Conservation (phyloP, 2,888 invertebrate genomes). For the Archaeoteleia sp. region DNA sequence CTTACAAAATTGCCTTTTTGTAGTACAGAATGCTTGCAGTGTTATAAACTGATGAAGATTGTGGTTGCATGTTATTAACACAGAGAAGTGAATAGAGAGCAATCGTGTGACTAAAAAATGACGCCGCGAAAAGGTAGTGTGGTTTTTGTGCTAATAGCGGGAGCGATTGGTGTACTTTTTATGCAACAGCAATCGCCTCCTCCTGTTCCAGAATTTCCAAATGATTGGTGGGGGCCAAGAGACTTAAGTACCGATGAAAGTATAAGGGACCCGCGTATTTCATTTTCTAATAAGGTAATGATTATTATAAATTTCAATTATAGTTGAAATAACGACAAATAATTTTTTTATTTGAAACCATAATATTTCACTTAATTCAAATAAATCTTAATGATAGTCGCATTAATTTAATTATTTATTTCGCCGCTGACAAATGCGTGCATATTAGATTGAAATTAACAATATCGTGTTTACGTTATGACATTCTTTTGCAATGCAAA, state of each 20-base stretch:
- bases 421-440: no score
- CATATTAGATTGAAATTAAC: no score
- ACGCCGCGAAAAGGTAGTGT: slow-evolving; percentile 45
- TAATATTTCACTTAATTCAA: no score
- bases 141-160: slow-evolving; percentile 39
- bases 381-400: no score
- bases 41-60: background rate
- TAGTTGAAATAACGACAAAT: background rate
- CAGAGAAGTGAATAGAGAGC: slow-evolving; percentile 1
- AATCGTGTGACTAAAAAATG: slow-evolving; percentile 18
- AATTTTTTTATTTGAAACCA: background rate
- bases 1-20: background rate
- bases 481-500: no score
- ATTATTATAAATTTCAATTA: no score
- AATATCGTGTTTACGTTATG: no score
- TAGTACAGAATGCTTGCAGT: background rate
- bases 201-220: slow-evolving; percentile 53
- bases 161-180: slow-evolving; percentile 33
- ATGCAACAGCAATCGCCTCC: slow-evolving; percentile 37
- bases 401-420: no score
- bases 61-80: no score
- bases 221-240: slow-evolving; percentile 80
- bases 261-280: slow-evolving; percentile 78
- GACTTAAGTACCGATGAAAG: slow-evolving; percentile 75
- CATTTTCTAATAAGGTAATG: slow-evolving; percentile 79